A percentile compares a stretch with the other conserved stretches of the same genome.
phyloP scores from a whole-genome alignment of 2,888 invertebrate genomes.

The Nemapogon koenigi region DNA sequence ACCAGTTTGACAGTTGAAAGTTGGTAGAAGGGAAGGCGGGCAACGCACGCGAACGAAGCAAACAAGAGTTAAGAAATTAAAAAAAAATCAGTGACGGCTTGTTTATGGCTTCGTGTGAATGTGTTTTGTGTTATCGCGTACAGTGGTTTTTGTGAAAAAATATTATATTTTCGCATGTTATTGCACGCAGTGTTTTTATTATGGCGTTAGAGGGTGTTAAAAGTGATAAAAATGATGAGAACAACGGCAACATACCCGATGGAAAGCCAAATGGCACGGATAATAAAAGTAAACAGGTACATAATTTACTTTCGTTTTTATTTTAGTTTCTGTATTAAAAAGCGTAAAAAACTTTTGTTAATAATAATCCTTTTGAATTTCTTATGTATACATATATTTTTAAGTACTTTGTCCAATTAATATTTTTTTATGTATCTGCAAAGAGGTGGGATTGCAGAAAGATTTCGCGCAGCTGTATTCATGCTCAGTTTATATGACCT shows the following conservation, averaged over 20 bases:
- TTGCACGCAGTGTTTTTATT: constrained; percentile 51
- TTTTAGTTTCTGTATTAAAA: neutral
- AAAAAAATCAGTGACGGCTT: constrained; percentile 29
- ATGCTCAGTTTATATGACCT: constrained; percentile 51
- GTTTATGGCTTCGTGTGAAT: constrained; percentile 52
- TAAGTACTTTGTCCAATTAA: too few species aligned
- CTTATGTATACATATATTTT: too few species aligned
- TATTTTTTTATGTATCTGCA: too few species aligned
- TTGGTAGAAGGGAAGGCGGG: too few species aligned
- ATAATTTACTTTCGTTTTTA: constrained; percentile 17
- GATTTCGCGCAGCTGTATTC: constrained; percentile 47
- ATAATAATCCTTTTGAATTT: too few species aligned
- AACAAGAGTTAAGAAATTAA: too few species aligned
- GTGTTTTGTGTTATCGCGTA: constrained; percentile 31
- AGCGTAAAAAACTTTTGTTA: neutral
- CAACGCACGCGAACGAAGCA: constrained; percentile 26
- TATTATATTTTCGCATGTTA: constrained; percentile 46
- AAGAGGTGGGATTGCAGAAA: too few species aligned
- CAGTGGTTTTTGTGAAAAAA: constrained; percentile 37
- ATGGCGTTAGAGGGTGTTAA: constrained; percentile 63
- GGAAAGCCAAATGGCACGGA: constrained; percentile 63
- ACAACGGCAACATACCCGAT: constrained; percentile 57
- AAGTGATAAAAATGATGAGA: constrained; percentile 62
- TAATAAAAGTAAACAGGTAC: constrained; percentile 67
- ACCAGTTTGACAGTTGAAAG: too few species aligned